Conservation (phyloP, 1,140 invertebrate species). For the Homalodisca vitripennis region DNA sequence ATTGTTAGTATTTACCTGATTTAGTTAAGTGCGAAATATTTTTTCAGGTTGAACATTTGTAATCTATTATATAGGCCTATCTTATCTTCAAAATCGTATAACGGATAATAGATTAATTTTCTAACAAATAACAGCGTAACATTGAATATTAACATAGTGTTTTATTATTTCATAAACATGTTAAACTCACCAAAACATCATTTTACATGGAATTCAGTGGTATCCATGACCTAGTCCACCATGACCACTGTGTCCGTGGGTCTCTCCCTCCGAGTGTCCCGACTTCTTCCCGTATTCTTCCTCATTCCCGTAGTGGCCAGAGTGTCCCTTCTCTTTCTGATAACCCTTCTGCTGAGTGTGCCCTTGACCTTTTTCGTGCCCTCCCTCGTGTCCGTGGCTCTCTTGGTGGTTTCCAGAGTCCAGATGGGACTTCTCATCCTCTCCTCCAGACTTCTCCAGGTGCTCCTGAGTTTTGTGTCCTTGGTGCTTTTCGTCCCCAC, state of each 20-base stretch:
- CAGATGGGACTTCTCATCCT: constrained; percentile 39
- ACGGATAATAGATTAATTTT: no score
- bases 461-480: constrained; percentile 44
- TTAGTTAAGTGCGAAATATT: no score
- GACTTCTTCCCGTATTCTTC: constrained; percentile 38
- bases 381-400: constrained; percentile 37
- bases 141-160: no score
- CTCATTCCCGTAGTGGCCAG: constrained; percentile 37
- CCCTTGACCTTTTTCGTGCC: constrained; percentile 40
- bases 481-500: constrained; percentile 55
- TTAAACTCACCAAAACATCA: no score
- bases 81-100: no score
- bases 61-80: no score
- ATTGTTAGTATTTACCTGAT: no score
- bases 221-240: constrained; percentile 31
- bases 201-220: not conserved
- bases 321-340: constrained; percentile 37
- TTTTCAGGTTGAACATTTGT: no score
- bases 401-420: constrained; percentile 40
- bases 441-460: constrained; percentile 39
- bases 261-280: constrained; percentile 40
- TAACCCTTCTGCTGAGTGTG: constrained; percentile 40
- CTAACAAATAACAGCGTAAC: no score
- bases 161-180: no score
- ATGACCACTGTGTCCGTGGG: constrained; percentile 39